Conservation (phyloP, 2,113 vertebrate genomes). For the Heptranchias perlo region DNA sequence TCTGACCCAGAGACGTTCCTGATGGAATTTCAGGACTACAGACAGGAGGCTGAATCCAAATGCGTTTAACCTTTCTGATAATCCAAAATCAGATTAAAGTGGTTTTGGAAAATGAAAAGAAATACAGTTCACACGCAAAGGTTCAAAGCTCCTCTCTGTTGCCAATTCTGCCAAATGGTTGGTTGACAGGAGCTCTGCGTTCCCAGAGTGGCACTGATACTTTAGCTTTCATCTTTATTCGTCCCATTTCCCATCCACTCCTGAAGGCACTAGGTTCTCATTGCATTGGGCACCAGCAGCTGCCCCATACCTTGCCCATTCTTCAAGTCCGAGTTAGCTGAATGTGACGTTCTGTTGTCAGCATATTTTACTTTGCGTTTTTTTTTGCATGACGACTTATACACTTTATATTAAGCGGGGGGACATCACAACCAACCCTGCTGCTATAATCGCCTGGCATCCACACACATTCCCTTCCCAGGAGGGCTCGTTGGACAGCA, state of each 20-base stretch:
- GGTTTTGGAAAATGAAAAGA: neutral
- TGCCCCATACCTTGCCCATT: neutral
- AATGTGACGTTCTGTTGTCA: too few relatives aligned
- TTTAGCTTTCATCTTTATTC: neutral
- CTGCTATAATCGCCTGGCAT: neutral
- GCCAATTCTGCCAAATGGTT: neutral
- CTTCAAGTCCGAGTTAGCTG: neutral
- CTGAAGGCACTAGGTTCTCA: neutral
- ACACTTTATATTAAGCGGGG: too few relatives aligned
- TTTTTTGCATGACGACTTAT: too few relatives aligned
- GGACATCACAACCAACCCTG: neutral
- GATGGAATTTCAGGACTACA: neutral
- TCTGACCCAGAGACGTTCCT: neutral
- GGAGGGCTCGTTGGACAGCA: neutral
- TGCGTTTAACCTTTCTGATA: slow-evolving; percentile 3
- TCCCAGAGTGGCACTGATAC: neutral
- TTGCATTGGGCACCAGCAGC: neutral
- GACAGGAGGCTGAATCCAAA: slow-evolving; percentile 5
- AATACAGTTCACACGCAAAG: too few relatives aligned
- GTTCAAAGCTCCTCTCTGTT: too few relatives aligned
- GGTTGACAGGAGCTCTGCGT: neutral
- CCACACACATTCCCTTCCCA: neutral
- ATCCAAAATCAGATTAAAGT: neutral
- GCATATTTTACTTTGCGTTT: too few relatives aligned
- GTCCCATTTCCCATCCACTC: neutral